These are phyloP conservation scores for Ostrea edulis DNA, from an alignment of 1,140 invertebrate genomes.

Conservation along the genomic window DNA sequence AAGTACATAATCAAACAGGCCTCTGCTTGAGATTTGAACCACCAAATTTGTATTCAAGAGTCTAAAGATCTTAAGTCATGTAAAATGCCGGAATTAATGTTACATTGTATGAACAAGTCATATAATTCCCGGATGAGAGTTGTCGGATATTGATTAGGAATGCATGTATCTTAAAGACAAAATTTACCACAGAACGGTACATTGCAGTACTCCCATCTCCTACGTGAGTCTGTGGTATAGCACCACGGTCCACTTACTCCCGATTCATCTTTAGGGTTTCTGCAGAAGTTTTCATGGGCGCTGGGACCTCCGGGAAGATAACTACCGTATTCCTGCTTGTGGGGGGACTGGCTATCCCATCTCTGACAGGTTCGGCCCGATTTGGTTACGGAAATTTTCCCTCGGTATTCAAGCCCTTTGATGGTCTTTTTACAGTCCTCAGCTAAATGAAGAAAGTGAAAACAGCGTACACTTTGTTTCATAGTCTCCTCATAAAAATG, in stretches of 20 bases:
- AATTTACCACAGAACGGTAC: conserved; percentile 45
- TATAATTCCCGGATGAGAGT: too few species aligned
- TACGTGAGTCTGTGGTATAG: conserved; percentile 41
- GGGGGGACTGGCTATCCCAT: conserved; percentile 60
- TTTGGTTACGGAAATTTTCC: conserved; percentile 49
- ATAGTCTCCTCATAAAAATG: too few species aligned
- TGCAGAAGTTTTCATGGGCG: conserved; percentile 36
- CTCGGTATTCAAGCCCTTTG: conserved; percentile 49
- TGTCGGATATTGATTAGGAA: too few species aligned
- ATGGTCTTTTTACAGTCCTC: neutral
- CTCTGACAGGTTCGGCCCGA: conserved; percentile 61
- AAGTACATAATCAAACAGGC: too few species aligned
- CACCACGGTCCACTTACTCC: conserved; percentile 9
- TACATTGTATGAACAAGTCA: too few species aligned
- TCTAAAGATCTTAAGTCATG: too few species aligned
- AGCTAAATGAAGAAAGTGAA: neutral
- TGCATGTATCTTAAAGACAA: neutral
- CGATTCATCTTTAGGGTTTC: conserved; percentile 20
- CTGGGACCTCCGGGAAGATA: neutral
- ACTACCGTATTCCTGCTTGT: conserved; percentile 41
- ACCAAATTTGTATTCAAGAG: too few species aligned
- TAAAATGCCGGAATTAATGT: too few species aligned
- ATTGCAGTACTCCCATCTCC: conserved; percentile 45
- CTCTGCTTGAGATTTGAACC: too few species aligned
- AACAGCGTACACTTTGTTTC: too few species aligned